Percentiles rank a stretch among this genome's conserved stretches.
These are phyloP conservation scores for Koerneria pararmatus DNA, from an alignment of 2,888 invertebrate genomes.

Conservation along the genomic window DNA sequence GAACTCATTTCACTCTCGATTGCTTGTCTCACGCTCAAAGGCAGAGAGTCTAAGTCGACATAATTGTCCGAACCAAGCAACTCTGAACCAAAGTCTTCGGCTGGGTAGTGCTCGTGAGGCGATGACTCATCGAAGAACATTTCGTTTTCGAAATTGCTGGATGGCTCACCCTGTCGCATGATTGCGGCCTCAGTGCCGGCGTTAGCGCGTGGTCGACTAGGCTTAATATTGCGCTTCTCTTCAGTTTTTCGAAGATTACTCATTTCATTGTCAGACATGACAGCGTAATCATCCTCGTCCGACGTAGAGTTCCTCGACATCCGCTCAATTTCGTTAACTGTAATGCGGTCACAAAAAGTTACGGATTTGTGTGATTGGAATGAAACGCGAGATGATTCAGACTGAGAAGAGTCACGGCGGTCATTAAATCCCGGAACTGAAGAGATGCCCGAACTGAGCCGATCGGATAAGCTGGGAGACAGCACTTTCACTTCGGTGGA, in stretches of 20 bases:
- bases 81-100: constrained; percentile 19
- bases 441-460: no score
- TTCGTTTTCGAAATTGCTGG: not conserved
- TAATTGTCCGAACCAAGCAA: constrained; percentile 30
- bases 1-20: constrained; percentile 29
- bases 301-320: constrained; percentile 29
- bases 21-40: constrained; percentile 31
- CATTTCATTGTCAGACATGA: constrained; percentile 44
- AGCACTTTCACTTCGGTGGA: no score
- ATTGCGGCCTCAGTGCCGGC: not conserved
- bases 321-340: constrained; percentile 42
- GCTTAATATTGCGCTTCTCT: no score
- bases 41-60: constrained; percentile 31
- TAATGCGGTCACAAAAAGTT: constrained; percentile 42
- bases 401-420: constrained; percentile 41
- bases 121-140: constrained; percentile 23
- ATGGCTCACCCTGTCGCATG: not conserved
- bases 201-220: no score
- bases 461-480: no score
- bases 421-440: constrained; percentile 35
- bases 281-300: constrained; percentile 37
- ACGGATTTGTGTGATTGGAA: constrained; percentile 38
- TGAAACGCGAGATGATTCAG: constrained; percentile 36
- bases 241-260: constrained; percentile 22
- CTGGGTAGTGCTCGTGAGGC: constrained; percentile 21